A percentile compares a stretch with the other conserved stretches of the same genome.
Evolutionary conservation across 1,140 invertebrate genomes (phyloP).

Genomic region (Asobara japonica): DNA sequence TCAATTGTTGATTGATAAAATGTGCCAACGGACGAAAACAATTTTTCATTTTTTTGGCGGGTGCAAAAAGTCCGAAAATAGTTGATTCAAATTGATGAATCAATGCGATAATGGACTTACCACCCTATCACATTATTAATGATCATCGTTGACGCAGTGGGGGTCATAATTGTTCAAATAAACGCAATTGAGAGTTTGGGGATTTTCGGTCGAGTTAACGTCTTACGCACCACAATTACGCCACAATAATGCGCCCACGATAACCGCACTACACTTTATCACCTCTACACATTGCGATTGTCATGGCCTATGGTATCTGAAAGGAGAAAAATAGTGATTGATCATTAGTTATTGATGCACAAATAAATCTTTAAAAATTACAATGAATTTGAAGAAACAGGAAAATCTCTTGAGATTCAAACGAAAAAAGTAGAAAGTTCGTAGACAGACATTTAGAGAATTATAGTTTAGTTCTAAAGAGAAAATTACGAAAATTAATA

Average conservation of each 20-base stretch:
- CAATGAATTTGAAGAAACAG: no score
- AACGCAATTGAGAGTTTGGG: not conserved
- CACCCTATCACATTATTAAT: constrained; percentile 12
- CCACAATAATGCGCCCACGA: constrained; percentile 51
- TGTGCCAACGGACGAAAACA: not conserved
- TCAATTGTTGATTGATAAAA: not conserved
- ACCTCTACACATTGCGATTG: constrained; percentile 74
- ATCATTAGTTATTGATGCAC: no score
- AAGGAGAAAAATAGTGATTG: constrained; percentile 46
- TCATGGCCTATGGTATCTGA: constrained; percentile 81
- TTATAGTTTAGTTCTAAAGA: no score
- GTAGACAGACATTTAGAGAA: no score
- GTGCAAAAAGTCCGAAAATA: not conserved
- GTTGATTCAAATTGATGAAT: not conserved
- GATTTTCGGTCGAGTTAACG: not conserved
- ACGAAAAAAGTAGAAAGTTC: no score
- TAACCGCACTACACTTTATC: constrained; percentile 62
- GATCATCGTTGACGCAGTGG: not conserved
- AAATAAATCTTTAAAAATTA: no score
- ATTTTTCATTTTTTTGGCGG: not conserved
- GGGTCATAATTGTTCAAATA: not conserved
- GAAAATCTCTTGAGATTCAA: no score
- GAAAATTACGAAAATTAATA: no score
- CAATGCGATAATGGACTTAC: not conserved
- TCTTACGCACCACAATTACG: not conserved